Base-by-base conservation (phyloP, 1,140 invertebrate species). In the Pachyrhynchus sulphureomaculatus region DNA sequence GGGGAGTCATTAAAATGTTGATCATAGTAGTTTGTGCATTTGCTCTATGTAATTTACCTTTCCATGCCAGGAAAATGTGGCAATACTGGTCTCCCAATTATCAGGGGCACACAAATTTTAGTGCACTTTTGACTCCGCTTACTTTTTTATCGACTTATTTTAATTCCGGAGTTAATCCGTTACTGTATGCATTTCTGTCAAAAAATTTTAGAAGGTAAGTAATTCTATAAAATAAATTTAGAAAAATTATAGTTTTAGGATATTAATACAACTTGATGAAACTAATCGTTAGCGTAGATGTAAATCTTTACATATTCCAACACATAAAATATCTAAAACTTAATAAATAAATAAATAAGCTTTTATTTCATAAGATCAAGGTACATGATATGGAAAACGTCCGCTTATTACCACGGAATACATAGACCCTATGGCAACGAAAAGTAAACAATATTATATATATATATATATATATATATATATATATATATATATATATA, bases 111-210 rank as follows among this genome's bases (percentile, higher is more conserved):
- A 66, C 71, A 4, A 70, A 72, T 48, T 86, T 89, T 69, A 88
- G 86, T 71, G 84, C 86, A 12, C 77, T 92, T 1, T 80, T 93
- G 41, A 91, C 91, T 2, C 89, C 91, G 1, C 79, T 89, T n/a
- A 92, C 90, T 8, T 91, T 88, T 75, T 82, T 93, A 36, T 83
- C 91, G 62, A 86, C 90, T 29, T 94, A 92, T 70, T 86, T 88
- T 74, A 93, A 93, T 80, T 92, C 89, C 9, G 91, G 87, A 26
- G 82, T 93, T 53, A 93, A 93, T 77, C 91, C 91, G 1, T 77
- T 93, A 34, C 81, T 94, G 3, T 94, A 94, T 75, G 90, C 90
- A 2, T 88, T 93, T 72, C 80, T 93, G 39, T 92, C 90, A 0
- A 85, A 88, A 44, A 89, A 89, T 70, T 89, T 89, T 72, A 81